Evolutionary conservation across 2,113 vertebrate genomes (phyloP), one percentile per base, ranked within the genome.

Genomic region (Gopherus evgoodei): DNA sequence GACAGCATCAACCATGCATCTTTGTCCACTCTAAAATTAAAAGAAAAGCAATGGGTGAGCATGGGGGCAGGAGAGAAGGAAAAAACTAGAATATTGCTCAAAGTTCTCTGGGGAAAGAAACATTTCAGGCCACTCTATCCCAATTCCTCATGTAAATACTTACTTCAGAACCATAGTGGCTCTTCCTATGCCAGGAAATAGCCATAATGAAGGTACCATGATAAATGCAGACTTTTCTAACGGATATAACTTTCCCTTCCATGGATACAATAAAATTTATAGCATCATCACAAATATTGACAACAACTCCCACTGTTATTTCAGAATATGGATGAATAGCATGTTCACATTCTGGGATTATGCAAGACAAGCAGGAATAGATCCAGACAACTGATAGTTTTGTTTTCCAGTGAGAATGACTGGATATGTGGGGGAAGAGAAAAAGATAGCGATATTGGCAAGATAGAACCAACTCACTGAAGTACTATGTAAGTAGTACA

Each of bases 101-200:
- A 44, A 13, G 24, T 44, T 76, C 22, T 59, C 31, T 69, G 27
- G 5, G 13, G 4, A 31, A 84, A 21, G 31, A 14, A 87, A 5
- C 6, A 79, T 93, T 94, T 89, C 29, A 85, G n/a, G 78, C 0
- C 11, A 44, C 24, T 14, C 11, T 57, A 24, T 86, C 59, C 84
- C 29, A 88, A 89, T 22, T 29, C 81, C 90, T 84, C 19, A 91
- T 84, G 44, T 35, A n/a, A 94, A 31, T 94, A 75, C 79, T 90
- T 87, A 90, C 72, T 87, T 89, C 76, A 59, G 54, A 94, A 80
- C 86, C 42, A 87, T 88, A 85, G 21, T 87, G 87, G 79, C 25
- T 62, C 84, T 53, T 25, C 9, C 90, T 85, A 49, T 90, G 44
- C 53, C 56, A 92, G 83, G 52, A 84, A 88, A 83, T 4, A 90